A percentile compares a stretch with the other conserved stretches of the same genome.
phyloP scores from a whole-genome alignment of 1,140 invertebrate genomes.

The Nautilus pompilius region DNA sequence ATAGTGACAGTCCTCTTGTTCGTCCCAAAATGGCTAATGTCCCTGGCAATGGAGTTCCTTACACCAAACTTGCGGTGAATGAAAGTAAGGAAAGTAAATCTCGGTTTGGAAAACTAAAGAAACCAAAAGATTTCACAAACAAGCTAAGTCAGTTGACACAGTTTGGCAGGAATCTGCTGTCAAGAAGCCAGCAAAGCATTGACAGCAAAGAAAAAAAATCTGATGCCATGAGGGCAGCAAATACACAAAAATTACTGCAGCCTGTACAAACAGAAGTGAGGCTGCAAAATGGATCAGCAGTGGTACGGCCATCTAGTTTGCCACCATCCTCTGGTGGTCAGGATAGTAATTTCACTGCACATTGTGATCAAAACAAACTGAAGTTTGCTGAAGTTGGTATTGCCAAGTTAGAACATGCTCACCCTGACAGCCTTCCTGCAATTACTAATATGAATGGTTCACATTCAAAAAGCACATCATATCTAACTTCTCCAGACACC shows the following conservation, averaged over 20 bases:
- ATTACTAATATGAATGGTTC: slow-evolving; percentile 15
- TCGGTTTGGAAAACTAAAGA: slow-evolving; percentile 30
- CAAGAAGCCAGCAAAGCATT: slow-evolving; percentile 5
- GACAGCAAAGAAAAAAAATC: background rate
- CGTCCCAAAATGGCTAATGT: slow-evolving; percentile 62
- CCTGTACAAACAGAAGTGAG: slow-evolving; percentile 19
- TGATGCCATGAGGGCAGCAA: background rate
- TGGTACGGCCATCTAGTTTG: slow-evolving; percentile 23
- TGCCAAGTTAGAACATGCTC: slow-evolving; percentile 23
- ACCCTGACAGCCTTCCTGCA: slow-evolving; percentile 17
- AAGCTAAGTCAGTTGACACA: slow-evolving; percentile 15
- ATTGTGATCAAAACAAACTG: slow-evolving; percentile 17
- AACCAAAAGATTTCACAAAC: slow-evolving; percentile 26
- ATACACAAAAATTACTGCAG: background rate
- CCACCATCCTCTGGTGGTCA: too few relatives aligned
- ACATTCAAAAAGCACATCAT: slow-evolving; percentile 35
- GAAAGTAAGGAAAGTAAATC: slow-evolving; percentile 15
- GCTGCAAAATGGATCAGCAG: slow-evolving; percentile 26
- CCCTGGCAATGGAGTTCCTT: slow-evolving; percentile 25
- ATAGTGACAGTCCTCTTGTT: slow-evolving; percentile 34
- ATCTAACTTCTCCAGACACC: too few relatives aligned
- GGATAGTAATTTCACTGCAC: too few relatives aligned
- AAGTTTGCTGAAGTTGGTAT: slow-evolving; percentile 37
- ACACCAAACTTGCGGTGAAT: slow-evolving; percentile 1
- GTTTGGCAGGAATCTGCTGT: slow-evolving; percentile 6